Percentiles rank a stretch among this genome's conserved stretches.
phyloP scores from a whole-genome alignment of 2,797 vertebrate genomes.

The Onychomys arenicola region DNA sequence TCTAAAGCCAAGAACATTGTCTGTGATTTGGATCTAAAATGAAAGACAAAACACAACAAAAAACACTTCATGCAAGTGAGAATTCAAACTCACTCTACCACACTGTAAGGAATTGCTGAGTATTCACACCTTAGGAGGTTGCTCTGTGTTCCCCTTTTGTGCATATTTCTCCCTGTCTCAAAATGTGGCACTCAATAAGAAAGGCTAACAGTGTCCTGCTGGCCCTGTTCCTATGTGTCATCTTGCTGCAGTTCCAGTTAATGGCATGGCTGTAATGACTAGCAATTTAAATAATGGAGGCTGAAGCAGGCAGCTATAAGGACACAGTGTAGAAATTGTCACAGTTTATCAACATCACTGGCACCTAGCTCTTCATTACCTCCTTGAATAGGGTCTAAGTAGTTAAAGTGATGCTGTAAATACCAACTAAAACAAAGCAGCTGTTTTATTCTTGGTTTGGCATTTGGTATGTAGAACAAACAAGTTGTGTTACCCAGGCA shows the following conservation, averaged over 20 bases:
- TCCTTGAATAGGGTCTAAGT: slow-evolving; percentile 76
- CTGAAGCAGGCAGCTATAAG: slow-evolving; percentile 71
- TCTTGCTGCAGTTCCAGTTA: slow-evolving; percentile 75
- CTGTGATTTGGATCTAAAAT: slow-evolving; percentile 39
- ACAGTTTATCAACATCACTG: slow-evolving; percentile 78
- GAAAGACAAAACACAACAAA: not conserved
- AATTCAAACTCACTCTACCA: not conserved
- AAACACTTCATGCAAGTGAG: not conserved
- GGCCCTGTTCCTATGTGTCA: slow-evolving; percentile 57
- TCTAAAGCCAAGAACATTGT: slow-evolving; percentile 2
- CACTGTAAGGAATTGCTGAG: slow-evolving; percentile 36
- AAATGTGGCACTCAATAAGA: slow-evolving; percentile 15
- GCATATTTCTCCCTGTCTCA: not conserved
- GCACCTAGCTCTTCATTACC: slow-evolving; percentile 78
- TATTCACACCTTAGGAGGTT: not conserved
- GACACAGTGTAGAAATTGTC: slow-evolving; percentile 76
- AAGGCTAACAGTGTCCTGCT: slow-evolving; percentile 20
- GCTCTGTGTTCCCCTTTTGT: not conserved
- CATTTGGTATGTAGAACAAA: slow-evolving; percentile 76
- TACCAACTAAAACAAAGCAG: slow-evolving; percentile 77
- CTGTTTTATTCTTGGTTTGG: slow-evolving; percentile 81
- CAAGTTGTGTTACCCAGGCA: slow-evolving; percentile 71
- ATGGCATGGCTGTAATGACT: slow-evolving; percentile 77
- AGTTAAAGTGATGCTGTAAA: slow-evolving; percentile 77
- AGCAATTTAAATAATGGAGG: slow-evolving; percentile 84